Evolutionary conservation across 2,888 invertebrate genomes (phyloP).

Genomic region (Rhorus exstirpatorius): DNA sequence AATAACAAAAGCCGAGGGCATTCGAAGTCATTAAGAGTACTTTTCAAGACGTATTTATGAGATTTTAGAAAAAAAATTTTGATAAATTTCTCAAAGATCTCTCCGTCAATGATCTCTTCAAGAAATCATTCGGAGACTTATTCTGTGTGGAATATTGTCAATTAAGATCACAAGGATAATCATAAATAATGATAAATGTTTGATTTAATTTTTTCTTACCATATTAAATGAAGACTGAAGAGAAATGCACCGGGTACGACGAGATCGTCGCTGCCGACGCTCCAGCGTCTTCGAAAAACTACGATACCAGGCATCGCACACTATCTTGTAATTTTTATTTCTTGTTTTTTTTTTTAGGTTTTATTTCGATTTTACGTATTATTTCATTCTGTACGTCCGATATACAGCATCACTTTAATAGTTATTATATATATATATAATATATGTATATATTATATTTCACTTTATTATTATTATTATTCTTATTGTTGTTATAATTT

Average conservation of each 20-base stretch:
- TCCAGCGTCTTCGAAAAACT: constrained; percentile 94
- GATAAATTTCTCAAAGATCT: too few species aligned
- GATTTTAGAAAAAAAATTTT: too few species aligned
- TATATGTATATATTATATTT: constrained; percentile 20
- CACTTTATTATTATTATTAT: constrained; percentile 3
- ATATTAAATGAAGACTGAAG: constrained; percentile 91
- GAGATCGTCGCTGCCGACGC: constrained; percentile 95
- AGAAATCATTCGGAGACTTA: too few species aligned
- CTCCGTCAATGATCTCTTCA: too few species aligned
- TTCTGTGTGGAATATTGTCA: too few species aligned
- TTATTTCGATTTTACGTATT: neutral
- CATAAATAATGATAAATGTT: neutral
- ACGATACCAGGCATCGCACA: constrained; percentile 93
- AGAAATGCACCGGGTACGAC: constrained; percentile 94
- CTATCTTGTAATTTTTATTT: constrained; percentile 11
- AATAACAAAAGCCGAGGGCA: too few species aligned
- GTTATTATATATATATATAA: constrained; percentile 13
- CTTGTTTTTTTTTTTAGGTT: neutral
- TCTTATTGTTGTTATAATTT: neutral
- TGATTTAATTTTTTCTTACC: constrained; percentile 88
- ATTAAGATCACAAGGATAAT: neutral
- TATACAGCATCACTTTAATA: neutral
- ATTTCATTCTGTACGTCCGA: neutral
- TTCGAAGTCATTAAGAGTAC: too few species aligned
- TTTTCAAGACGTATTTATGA: too few species aligned